Conservation (phyloP, 2,113 vertebrate species). For the Gallinago paraguaiae region DNA sequence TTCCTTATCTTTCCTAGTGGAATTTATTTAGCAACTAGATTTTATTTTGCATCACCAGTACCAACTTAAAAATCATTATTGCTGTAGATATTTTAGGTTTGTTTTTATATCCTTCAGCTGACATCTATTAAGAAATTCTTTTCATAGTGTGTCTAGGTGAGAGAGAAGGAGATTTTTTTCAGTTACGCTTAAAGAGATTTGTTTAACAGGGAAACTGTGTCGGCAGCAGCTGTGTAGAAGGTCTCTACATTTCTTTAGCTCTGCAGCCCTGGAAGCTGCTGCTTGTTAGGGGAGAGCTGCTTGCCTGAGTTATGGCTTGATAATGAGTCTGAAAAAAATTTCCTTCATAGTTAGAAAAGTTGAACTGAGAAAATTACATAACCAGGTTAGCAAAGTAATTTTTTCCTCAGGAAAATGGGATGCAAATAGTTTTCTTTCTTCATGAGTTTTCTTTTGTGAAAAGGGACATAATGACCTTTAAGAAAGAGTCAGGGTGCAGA, state of each 20-base stretch:
- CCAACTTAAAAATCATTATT: constrained; percentile 24
- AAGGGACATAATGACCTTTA: neutral
- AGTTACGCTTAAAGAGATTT: constrained; percentile 50
- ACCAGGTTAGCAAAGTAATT: neutral
- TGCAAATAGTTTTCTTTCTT: neutral
- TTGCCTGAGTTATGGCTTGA: neutral
- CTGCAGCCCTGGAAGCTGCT: constrained; percentile 11
- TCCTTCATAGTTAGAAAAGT: neutral
- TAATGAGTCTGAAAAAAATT: neutral
- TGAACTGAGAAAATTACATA: constrained; percentile 10
- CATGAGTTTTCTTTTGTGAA: neutral
- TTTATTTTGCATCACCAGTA: constrained; percentile 28
- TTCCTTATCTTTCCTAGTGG: neutral
- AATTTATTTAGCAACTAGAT: neutral
- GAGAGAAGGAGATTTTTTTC: neutral
- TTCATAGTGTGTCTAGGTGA: constrained; percentile 11
- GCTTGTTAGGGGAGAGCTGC: constrained; percentile 9
- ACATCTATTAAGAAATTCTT: constrained; percentile 42
- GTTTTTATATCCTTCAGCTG: constrained; percentile 44
- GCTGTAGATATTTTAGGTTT: constrained; percentile 25
- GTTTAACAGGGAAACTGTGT: constrained; percentile 39
- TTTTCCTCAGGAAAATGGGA: neutral
- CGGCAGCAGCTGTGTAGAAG: neutral
- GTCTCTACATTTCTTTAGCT: neutral
- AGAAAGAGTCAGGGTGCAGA: neutral